Conservation (phyloP, 2,888 invertebrate species). For the Pyrrhia umbra region DNA sequence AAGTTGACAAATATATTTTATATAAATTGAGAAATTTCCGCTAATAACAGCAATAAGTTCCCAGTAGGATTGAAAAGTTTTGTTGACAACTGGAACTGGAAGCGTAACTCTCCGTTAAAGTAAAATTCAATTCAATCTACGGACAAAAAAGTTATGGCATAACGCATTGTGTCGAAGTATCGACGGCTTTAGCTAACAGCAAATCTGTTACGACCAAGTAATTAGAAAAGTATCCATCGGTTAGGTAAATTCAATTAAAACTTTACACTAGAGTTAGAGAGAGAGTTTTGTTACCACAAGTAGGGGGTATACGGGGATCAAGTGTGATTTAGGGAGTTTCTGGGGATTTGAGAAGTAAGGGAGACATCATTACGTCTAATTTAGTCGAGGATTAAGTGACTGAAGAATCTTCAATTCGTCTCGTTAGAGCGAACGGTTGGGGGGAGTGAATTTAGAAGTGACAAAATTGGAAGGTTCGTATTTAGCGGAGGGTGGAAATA, state of each 20-base stretch:
- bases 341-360: conserved; percentile 38
- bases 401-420: conserved; percentile 43
- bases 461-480: background rate
- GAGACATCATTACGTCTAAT: conserved; percentile 51
- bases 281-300: conserved; percentile 48
- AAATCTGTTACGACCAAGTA: conserved; percentile 64
- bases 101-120: background rate
- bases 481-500: background rate
- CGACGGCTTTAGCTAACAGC: conserved; percentile 7
- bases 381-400: conserved; percentile 39
- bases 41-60: background rate
- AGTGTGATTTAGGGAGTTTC: conserved; percentile 49
- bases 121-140: background rate
- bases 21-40: no score
- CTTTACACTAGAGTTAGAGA: conserved; percentile 67
- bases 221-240: conserved; percentile 77
- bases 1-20: no score
- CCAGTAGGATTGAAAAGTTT: no score
- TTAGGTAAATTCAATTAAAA: conserved; percentile 80
- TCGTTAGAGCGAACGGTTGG: conserved; percentile 8
- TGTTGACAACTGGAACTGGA: background rate
- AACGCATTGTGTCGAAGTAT: background rate
- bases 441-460: background rate
- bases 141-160: background rate
- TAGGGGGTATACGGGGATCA: conserved; percentile 52